Conservation (phyloP, 92 coral and sea anemone genomes). For the Bergia puertoricense region DNA sequence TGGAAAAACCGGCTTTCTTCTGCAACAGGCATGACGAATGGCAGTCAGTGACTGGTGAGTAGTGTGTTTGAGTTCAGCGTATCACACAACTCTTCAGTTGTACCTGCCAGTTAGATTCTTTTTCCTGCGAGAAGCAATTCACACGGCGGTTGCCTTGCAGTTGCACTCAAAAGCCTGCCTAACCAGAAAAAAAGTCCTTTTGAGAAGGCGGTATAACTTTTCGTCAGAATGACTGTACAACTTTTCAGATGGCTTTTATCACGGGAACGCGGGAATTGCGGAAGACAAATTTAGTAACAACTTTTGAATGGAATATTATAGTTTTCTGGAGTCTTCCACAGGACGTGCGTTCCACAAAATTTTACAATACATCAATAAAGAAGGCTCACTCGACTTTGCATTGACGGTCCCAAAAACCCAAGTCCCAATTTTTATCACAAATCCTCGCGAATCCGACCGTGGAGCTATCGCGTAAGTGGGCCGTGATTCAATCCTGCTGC, state of each 20-base stretch:
- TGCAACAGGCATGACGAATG: constrained; percentile 50
- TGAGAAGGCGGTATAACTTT: not conserved
- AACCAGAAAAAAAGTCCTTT: not conserved
- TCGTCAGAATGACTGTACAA: constrained; percentile 9
- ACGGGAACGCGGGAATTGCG: constrained; percentile 1
- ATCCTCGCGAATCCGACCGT: too few species aligned
- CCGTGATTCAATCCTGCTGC: not conserved
- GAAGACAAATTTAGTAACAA: not conserved
- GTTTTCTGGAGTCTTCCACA: not conserved
- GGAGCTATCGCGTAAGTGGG: too few species aligned
- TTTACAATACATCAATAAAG: not conserved
- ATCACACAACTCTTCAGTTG: not conserved
- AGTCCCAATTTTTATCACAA: too few species aligned
- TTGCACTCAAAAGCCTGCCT: not conserved
- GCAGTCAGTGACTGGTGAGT: not conserved
- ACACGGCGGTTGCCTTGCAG: not conserved
- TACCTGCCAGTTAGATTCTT: not conserved
- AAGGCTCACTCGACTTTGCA: not conserved
- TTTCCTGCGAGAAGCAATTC: not conserved
- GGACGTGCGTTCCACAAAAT: not conserved
- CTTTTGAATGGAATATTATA: not conserved
- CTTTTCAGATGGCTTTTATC: not conserved
- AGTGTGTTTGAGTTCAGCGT: too few species aligned
- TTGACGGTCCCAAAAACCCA: not conserved
- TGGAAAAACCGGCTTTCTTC: constrained; percentile 54